Evolutionary conservation across 1,140 invertebrate species (phyloP), one percentile per base, ranked within the genome.

Genomic region (Plutomurus gul): DNA sequence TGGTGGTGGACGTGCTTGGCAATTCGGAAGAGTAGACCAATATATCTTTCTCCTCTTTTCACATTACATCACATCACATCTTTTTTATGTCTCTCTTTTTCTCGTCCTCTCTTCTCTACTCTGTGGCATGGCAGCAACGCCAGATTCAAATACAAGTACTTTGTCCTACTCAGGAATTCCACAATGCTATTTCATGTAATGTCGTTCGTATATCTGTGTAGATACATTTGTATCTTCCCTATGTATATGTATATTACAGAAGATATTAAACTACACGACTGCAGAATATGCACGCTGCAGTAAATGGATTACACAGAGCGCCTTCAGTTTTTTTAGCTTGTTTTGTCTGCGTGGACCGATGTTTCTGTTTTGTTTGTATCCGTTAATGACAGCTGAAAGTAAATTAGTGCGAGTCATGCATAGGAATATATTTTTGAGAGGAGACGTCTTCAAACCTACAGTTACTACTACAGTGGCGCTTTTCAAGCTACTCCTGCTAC

Each of bases 81-180:
- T 30, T 65, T 65, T 56, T 65, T 65, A 65, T 65, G 56, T 65
- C 56, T 65, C 47, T 51, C 18, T 51, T 22, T 36, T 65, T 7
- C 4, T 65, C 56, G 25, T 33, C 18, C n/a, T n/a, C n/a, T n/a
- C n/a, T n/a, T n/a, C n/a, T n/a, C n/a, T n/a, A n/a, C n/a, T n/a
- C n/a, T n/a, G n/a, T n/a, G n/a, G n/a, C n/a, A n/a, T n/a, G n/a
- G n/a, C n/a, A n/a, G n/a, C n/a, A n/a, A n/a, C n/a, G n/a, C n/a
- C n/a, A 33, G 3, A 33, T 16, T 36, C 18, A 18, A 10, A 20
- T 51, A 22, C 56, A 33, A 16, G 27, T 30, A 65, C 56, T 33
- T 33, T 51, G 47, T 51, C 47, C 47, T 30, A 65, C n/a, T 72
- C 70, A n/a, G 36, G 39, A 72, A 72, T 72, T 72, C 70, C 70